Base-by-base conservation (phyloP, 2,888 invertebrate species). In the Lamellibrachia satsuma region DNA sequence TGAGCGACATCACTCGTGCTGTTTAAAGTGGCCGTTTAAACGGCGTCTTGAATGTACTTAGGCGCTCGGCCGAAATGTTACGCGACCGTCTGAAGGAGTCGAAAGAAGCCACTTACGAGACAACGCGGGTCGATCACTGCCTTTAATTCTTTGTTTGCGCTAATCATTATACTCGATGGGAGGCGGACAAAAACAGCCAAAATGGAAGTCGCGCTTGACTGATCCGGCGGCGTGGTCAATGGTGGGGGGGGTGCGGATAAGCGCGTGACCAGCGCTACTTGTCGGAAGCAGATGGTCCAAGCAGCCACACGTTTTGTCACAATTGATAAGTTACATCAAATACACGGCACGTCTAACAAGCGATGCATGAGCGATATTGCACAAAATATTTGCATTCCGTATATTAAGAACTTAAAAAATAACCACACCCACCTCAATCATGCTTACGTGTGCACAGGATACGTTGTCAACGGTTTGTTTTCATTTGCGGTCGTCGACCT, bases 11-110 rank as follows among this genome's bases (percentile, higher is more conserved):
- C 75, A 75, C 75, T 75, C 75, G 75, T 75, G 75, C 75, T 75
- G 75, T 75, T 75, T 75, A 75, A 75, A 75, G 75, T 75, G 75
- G 75, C 75, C 75, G 75, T 75, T 75, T 75, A 75, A 75, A 75
- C 22, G n/a, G 75, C 11, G 75, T 22, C 22, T 75, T 75, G 75
- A 75, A 75, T 75, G 75, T 22, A 22, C 75, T 75, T 75, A 22
- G 75, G n/a, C 75, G n/a, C 75, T 75, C 75, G 22, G 15, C 22
- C 75, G 22, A 75, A 75, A 75, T 75, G 75, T 75, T 75, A 75
- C 75, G 75, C 22, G 2, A n/a, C 75, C 75, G 75, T 22, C 75
- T 15, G 75, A 75, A 75, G 75, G 22, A 75, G 75, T 15, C 75
- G 75, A 75, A 75, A 75, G 75, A 75, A 75, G 75, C 75, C n/a